A percentile compares a stretch with the other conserved stretches of the same genome.
These are phyloP conservation scores for Cryptoblepharus egeriae DNA, from an alignment of 2,797 vertebrate genomes.

Conservation along the genomic window DNA sequence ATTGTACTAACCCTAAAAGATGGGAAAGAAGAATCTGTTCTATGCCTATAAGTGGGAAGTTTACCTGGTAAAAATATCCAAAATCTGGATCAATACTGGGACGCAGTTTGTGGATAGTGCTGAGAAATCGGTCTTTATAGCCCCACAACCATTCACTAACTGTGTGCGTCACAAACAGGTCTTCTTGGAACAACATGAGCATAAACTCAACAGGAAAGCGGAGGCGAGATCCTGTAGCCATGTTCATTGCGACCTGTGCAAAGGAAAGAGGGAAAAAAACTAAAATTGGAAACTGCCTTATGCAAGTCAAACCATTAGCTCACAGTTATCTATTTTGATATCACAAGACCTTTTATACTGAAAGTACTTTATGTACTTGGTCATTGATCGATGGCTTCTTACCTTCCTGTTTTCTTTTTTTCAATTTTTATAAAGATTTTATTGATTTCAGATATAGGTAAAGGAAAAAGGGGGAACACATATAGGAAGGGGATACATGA, in stretches of 20 bases:
- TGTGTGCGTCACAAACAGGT: conserved; percentile 81
- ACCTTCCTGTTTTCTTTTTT: no score
- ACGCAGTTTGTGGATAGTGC: conserved; percentile 59
- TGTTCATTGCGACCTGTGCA: conserved; percentile 76
- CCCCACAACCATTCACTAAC: conserved; percentile 92
- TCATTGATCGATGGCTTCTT: neutral
- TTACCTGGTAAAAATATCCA: conserved; percentile 91
- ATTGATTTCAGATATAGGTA: no score
- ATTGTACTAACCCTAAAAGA: neutral
- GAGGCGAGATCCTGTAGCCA: conserved; percentile 60
- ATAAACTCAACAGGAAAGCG: conserved; percentile 61
- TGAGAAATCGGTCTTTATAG: conserved; percentile 87
- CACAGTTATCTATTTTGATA: neutral
- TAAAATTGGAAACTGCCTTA: neutral
- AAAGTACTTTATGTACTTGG: no score
- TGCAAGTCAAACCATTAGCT: neutral
- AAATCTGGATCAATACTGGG: conserved; percentile 80
- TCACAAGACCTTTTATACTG: neutral
- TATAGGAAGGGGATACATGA: no score
- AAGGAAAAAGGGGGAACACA: no score
- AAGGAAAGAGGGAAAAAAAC: neutral
- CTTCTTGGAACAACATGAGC: conserved; percentile 72
- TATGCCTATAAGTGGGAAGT: neutral
- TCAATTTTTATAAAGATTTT: no score
- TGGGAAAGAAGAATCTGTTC: neutral